Base-by-base conservation (phyloP, 92 coral and sea anemone species). In the Porites cylindrica region DNA sequence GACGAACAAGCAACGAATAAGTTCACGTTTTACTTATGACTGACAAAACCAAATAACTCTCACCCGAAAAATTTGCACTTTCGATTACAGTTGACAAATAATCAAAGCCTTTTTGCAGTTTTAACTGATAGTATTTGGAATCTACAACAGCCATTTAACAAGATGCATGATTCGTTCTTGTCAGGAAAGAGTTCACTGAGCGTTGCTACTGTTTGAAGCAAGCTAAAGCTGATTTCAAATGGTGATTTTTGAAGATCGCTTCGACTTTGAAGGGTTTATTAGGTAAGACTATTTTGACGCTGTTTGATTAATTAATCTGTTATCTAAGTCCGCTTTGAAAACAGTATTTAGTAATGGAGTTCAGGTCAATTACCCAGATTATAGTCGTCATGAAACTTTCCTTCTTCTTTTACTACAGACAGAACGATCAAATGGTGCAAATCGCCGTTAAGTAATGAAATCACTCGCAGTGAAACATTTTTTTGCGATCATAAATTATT, bases 251-350 rank as follows among this genome's bases (percentile, higher is more conserved):
- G 20, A 16, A 16, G 14, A 13, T 68, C 32, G n/a, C 54, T 11
- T 32, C 53, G 75, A 43, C 53, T 53, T 43, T 70, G 20, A 29
- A 32, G 43, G 75, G n/a, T 9, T 1, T 23, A 0, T 8, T 2
- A 68, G 72, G 75, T 70, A 19, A 70, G 75, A 32, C 18, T 24
- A 69, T 69, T 24, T 69, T 66, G 72, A 69, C 73, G 73, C 73
- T 53, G 7, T 14, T 32, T 47, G 43, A 70, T 70, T 32, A 32
- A 70, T 70, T 70, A 70, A 32, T 16, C 53, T 14, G 75, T 70
- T 70, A 70, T 70, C 52, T 14, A 32, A 32, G 53, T 12, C 7
- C n/a, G 4, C 26, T 9, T 16, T 4, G 18, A 70, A 11, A 70
- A 6, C 6, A 69, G 16, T 21, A 4, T 6, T 7, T 24, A 5